phyloP scores from a whole-genome alignment of 2,888 invertebrate genomes.

The Hesperia comma region DNA sequence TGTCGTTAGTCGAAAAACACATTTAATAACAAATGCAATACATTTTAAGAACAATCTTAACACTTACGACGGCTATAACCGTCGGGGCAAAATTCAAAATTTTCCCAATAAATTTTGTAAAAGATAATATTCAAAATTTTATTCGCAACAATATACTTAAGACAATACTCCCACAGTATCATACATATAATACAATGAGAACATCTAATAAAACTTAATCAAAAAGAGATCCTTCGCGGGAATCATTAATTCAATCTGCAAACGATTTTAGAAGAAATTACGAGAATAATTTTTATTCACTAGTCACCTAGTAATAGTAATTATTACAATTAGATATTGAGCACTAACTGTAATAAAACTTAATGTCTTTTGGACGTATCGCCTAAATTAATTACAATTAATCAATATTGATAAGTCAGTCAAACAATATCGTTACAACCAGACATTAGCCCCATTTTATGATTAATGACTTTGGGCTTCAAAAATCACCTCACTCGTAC shows the following conservation, averaged over 20 bases:
- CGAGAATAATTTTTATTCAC: conserved; percentile 40
- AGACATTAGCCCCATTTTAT: conserved; percentile 44
- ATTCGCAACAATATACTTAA: conserved; percentile 47
- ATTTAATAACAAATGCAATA: conserved; percentile 50
- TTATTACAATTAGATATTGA: conserved; percentile 34
- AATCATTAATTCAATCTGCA: conserved; percentile 48
- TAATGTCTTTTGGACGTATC: conserved; percentile 69
- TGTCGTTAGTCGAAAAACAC: conserved; percentile 25
- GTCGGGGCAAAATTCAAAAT: conserved; percentile 63
- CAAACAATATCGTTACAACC: conserved; percentile 68
- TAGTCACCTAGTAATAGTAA: conserved; percentile 31
- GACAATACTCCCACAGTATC: conserved; percentile 25
- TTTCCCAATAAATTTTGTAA: conserved; percentile 59
- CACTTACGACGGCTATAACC: conserved; percentile 49
- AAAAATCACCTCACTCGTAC: conserved; percentile 18
- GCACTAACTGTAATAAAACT: conserved; percentile 43
- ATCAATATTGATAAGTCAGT: conserved; percentile 70
- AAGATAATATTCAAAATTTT: conserved; percentile 49
- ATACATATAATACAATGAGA: conserved; percentile 48
- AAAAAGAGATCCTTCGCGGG: conserved; percentile 59
- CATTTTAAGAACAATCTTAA: conserved; percentile 48
- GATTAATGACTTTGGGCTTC: conserved; percentile 36
- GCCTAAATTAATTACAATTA: conserved; percentile 44
- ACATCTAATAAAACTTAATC: conserved; percentile 61
- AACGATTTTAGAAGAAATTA: conserved; percentile 44